Base-by-base conservation (phyloP, 2,797 vertebrate species). In the Pipistrellus pipistrellus region DNA sequence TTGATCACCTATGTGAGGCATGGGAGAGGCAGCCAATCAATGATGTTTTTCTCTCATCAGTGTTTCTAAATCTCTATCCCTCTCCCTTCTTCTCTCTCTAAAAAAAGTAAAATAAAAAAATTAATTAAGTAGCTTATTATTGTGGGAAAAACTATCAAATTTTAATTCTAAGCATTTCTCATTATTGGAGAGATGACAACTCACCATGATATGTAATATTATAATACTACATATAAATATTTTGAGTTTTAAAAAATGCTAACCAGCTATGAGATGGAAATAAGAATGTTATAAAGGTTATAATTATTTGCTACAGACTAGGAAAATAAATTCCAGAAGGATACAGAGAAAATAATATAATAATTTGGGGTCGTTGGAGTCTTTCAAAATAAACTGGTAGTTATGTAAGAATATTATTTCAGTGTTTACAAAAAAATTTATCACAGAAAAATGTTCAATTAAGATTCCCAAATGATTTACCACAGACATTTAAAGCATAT, bases 401-500 rank as follows among this genome's bases (percentile, higher is more conserved):
- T 94, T 97, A 90, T 87, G 55, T 96, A 96, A 97, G 97, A 95
- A 97, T 97, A 96, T 23, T 51, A 97, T 96, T 97, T 97, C 94
- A 91, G 80, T 97, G 92, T 97, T 98, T 97, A 97, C 86, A 83
- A 59, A 96, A 81, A 88, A 95, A 97, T 97, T 97, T 97, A 88
- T 96, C 82, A 95, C 53, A n/a, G 71, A 94, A 97, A 97, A 96
- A 59, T 88, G 96, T 96, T 98, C 94, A 96, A 88, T 98, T 97
- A 97, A 96, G 91, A 91, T 76, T 94, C 96, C 68, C 85, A 68
- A 95, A 93, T 98, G 94, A 98, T 97, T 98, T 97, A 96, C 94
- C 95, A 88, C 94, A 96, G 96, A 95, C 87, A 76, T 97, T 97
- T 98, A 96, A 97, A 96, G 95, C 68, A 96, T 78, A 95, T 97